A percentile compares a stretch with the other conserved stretches of the same genome.
These are phyloP conservation scores for Netelia inedita DNA, from an alignment of 2,888 invertebrate genomes.

Conservation along the genomic window DNA sequence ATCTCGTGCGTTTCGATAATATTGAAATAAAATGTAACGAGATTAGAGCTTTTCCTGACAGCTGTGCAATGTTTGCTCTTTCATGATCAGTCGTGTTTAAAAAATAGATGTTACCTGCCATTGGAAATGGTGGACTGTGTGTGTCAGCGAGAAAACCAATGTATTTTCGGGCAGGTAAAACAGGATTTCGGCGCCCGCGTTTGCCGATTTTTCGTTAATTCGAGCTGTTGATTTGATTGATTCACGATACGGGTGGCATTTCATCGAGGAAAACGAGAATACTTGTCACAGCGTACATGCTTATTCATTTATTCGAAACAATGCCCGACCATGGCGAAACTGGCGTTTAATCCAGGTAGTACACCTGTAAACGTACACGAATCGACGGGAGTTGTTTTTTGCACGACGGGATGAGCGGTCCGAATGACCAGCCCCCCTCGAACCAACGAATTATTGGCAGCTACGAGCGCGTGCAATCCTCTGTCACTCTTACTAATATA, in stretches of 20 bases:
- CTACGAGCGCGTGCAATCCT: conserved; percentile 20
- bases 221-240: conserved; percentile 39
- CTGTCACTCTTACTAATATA: conserved; percentile 38
- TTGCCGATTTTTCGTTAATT: conserved; percentile 20
- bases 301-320: conserved; percentile 11
- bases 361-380: neutral
- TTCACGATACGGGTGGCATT: neutral
- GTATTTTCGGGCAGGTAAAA: neutral
- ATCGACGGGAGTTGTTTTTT: conserved; percentile 2
- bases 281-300: neutral
- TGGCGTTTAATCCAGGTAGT: neutral
- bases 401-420: neutral
- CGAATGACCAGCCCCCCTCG: neutral
- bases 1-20: neutral
- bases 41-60: neutral
- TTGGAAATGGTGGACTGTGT: neutral
- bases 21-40: neutral
- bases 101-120: conserved; percentile 36
- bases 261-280: conserved; percentile 3
- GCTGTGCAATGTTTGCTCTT: conserved; percentile 46
- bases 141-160: neutral
- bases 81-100: conserved; percentile 20
- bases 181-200: neutral
- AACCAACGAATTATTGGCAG: conserved; percentile 41
- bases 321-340: neutral